Evolutionary conservation across 2,113 vertebrate species (phyloP).

Genomic region (Tyrannus savana): DNA sequence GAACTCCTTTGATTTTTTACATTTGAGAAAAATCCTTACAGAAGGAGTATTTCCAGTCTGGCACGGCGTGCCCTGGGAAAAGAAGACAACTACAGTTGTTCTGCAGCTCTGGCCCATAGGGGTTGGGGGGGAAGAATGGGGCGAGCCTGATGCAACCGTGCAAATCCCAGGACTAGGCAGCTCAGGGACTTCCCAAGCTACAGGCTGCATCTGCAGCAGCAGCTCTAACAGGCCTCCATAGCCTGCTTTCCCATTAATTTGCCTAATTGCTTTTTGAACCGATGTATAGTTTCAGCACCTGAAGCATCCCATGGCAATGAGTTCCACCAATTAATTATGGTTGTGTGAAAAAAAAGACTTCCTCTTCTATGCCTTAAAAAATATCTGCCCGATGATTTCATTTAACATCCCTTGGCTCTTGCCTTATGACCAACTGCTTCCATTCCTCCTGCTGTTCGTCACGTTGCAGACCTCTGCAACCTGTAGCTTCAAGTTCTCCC

Average conservation of each 20-base stretch:
- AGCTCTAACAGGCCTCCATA: background rate
- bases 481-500: background rate
- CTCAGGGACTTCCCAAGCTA: background rate
- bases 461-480: background rate
- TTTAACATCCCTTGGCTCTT: background rate
- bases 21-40: background rate
- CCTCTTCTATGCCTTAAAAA: background rate
- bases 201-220: background rate
- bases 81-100: background rate
- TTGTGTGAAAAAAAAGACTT: background rate
- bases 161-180: background rate
- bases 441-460: background rate
- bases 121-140: background rate
- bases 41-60: background rate
- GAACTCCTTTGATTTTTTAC: background rate
- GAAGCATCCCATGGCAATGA: conserved; percentile 15
- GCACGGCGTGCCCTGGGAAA: background rate
- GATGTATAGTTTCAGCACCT: background rate
- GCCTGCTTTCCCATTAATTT: conserved; percentile 46
- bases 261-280: conserved; percentile 43
- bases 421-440: background rate
- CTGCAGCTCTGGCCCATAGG: background rate
- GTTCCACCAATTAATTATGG: conserved; percentile 35
- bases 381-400: background rate
- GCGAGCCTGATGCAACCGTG: background rate